A percentile compares a stretch with the other conserved stretches of the same genome.
These are phyloP conservation scores for Sycobia sp. DNA, from an alignment of 1,140 invertebrate genomes.

Conservation along the genomic window DNA sequence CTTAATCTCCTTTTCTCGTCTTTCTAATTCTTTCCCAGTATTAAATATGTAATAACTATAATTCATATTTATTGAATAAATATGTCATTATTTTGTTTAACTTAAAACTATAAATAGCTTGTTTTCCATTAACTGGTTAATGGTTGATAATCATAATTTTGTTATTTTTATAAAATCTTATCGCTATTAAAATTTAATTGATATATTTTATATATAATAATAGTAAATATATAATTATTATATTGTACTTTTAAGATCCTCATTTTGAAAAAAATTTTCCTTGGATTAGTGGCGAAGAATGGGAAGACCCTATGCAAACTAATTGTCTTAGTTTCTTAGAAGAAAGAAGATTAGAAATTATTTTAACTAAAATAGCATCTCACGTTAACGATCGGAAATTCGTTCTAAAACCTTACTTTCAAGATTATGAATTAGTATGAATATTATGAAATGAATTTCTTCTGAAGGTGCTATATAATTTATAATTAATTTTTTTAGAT, in stretches of 20 bases:
- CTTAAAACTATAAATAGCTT: too few species aligned
- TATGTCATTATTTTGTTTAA: too few species aligned
- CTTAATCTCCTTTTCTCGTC: too few species aligned
- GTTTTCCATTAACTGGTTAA: too few species aligned
- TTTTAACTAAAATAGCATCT: conserved; percentile 71
- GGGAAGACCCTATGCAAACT: conserved; percentile 67
- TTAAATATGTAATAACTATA: too few species aligned
- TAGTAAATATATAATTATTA: not conserved
- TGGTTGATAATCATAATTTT: too few species aligned
- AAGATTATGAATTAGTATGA: conserved; percentile 73
- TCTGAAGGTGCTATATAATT: conserved; percentile 2
- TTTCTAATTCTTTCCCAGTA: too few species aligned
- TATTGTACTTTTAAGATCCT: conserved; percentile 49
- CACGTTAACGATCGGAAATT: conserved; percentile 62
- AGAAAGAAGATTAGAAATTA: conserved; percentile 66
- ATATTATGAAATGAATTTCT: conserved; percentile 11
- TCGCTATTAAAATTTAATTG: not conserved
- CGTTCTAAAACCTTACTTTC: conserved; percentile 72
- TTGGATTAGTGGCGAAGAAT: conserved; percentile 65
- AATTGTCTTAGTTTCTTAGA: conserved; percentile 68
- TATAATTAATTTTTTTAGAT: conserved; percentile 58
- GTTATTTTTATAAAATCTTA: too few species aligned
- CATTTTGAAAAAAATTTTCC: conserved; percentile 59
- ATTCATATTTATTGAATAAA: too few species aligned
- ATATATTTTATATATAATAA: not conserved